Conservation (phyloP, 1,140 invertebrate species). For the Zaprionus taronus region DNA sequence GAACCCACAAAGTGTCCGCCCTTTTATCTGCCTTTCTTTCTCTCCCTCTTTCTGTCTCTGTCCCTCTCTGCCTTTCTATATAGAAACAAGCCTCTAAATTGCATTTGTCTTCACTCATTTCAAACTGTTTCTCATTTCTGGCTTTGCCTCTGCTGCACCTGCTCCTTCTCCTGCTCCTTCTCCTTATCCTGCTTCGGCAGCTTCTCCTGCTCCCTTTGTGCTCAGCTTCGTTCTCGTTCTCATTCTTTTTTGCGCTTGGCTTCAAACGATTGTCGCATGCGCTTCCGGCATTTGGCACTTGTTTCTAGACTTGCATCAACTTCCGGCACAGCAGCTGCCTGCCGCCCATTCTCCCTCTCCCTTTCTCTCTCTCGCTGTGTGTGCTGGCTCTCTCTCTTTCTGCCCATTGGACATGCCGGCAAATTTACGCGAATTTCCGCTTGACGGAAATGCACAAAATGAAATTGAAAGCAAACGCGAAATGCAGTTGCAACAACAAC, state of each 20-base stretch:
- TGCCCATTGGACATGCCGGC: slow-evolving; percentile 66
- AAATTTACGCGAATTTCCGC: slow-evolving; percentile 81
- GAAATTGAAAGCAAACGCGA: slow-evolving; percentile 60
- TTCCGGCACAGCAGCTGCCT: slow-evolving; percentile 55
- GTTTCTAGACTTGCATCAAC: slow-evolving; percentile 81
- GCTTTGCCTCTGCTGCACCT: neutral
- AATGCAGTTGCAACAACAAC: slow-evolving; percentile 3
- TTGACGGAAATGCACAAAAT: slow-evolving; percentile 82
- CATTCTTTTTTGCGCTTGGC: slow-evolving; percentile 1
- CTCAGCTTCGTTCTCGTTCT: neutral
- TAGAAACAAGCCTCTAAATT: slow-evolving; percentile 44
- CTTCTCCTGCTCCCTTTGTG: neutral
- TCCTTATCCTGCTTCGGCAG: neutral
- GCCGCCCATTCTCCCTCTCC: neutral
- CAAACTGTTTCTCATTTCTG: slow-evolving; percentile 46
- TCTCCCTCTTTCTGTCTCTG: no score
- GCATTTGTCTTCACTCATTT: slow-evolving; percentile 59
- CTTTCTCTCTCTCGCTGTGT: neutral
- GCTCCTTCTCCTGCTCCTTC: neutral
- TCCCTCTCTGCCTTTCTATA: neutral
- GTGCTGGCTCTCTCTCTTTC: neutral
- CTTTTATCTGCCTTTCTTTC: neutral
- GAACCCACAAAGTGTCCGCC: slow-evolving; percentile 17
- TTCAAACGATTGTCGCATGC: slow-evolving; percentile 45
- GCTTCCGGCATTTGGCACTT: slow-evolving; percentile 81